These are phyloP conservation scores for Ptilodon capucinus DNA, from an alignment of 2,888 invertebrate genomes.

Conservation along the genomic window DNA sequence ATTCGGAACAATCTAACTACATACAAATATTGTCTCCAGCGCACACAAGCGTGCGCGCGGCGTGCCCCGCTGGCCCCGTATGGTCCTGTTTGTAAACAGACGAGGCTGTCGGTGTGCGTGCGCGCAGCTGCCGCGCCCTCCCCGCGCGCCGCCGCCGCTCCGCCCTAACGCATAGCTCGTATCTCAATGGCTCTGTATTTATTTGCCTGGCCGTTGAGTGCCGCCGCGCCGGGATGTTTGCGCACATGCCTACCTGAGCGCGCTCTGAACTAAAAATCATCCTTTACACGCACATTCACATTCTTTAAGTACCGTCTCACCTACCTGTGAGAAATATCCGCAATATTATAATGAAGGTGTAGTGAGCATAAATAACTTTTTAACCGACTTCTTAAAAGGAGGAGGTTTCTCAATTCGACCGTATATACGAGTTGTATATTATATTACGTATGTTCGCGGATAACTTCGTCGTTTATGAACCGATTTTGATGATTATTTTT, in stretches of 20 bases:
- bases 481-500: too few species aligned
- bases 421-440: too few species aligned
- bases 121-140: constrained; percentile 49
- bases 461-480: too few species aligned
- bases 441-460: too few species aligned
- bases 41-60: constrained; percentile 10
- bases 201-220: background rate
- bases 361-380: too few species aligned
- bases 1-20: background rate
- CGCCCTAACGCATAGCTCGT: background rate
- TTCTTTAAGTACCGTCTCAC: background rate
- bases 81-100: constrained; percentile 41
- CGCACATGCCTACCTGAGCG: constrained; percentile 24
- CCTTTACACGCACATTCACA: constrained; percentile 1
- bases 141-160: constrained; percentile 6
- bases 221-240: constrained; percentile 9
- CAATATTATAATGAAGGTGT: too few species aligned
- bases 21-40: background rate
- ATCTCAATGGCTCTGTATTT: too few species aligned
- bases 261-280: constrained; percentile 4
- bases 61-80: constrained; percentile 8
- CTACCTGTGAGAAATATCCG: constrained; percentile 5
- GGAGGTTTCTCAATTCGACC: too few species aligned
- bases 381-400: too few species aligned
- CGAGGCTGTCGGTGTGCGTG: constrained; percentile 38